Conservation (phyloP, 2,888 invertebrate species). For the Nyleta sp. region DNA sequence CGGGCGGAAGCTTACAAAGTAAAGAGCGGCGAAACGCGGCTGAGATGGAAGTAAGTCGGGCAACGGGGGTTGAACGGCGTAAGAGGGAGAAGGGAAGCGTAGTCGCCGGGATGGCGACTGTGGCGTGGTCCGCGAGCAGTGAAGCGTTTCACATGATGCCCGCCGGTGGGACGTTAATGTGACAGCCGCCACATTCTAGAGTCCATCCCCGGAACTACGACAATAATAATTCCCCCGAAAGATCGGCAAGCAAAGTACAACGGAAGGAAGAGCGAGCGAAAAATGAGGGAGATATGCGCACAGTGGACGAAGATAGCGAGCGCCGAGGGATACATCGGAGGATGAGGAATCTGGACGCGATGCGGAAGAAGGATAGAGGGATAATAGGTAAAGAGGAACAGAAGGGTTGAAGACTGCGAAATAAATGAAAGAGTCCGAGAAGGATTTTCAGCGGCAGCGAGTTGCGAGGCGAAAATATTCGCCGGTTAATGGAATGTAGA, state of each 20-base stretch:
- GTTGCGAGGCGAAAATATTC: slow-evolving; percentile 17
- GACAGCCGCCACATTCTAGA: slow-evolving; percentile 78
- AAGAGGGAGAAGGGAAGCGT: slow-evolving; percentile 50
- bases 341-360: slow-evolving; percentile 19
- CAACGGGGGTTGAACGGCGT: slow-evolving; percentile 35
- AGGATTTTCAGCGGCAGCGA: slow-evolving; percentile 22
- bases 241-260: slow-evolving; percentile 65
- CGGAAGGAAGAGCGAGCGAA: slow-evolving; percentile 50
- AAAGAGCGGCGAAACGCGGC: slow-evolving; percentile 41
- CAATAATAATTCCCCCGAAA: slow-evolving; percentile 73
- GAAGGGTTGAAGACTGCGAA: slow-evolving; percentile 40
- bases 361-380: slow-evolving; percentile 3
- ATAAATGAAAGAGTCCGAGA: slow-evolving; percentile 45
- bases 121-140: slow-evolving; percentile 69
- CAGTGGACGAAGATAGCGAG: slow-evolving; percentile 22
- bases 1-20: slow-evolving; percentile 68
- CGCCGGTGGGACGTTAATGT: slow-evolving; percentile 76
- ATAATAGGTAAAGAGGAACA: slow-evolving; percentile 22
- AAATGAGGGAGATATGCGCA: too few species aligned
- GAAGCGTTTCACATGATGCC: slow-evolving; percentile 75
- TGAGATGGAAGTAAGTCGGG: slow-evolving; percentile 49
- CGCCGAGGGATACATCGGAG: slow-evolving; percentile 20
- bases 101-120: slow-evolving; percentile 67
- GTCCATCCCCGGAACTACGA: slow-evolving; percentile 70
- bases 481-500: not conserved